phyloP scores from a whole-genome alignment of 1,140 invertebrate species.

The Trichogramma pretiosum region DNA sequence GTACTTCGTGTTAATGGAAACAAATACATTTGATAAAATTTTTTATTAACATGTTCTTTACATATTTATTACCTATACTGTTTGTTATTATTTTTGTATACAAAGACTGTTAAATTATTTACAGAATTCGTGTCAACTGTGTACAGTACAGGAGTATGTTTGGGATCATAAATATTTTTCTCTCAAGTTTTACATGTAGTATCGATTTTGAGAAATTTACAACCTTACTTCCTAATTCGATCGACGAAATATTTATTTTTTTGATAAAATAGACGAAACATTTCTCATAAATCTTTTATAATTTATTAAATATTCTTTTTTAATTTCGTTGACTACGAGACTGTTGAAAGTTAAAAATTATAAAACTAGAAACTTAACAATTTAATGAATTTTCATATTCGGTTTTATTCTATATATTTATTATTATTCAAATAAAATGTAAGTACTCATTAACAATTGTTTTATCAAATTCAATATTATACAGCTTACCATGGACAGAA shows the following conservation, averaged over 20 bases:
- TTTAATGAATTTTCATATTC: no score
- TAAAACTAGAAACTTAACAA: no score
- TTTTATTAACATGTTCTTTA: conserved; percentile 10
- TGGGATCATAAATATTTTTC: no score
- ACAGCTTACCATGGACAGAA: no score
- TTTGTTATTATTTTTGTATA: conserved; percentile 14
- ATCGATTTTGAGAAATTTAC: conserved; percentile 6
- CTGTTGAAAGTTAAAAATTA: not conserved
- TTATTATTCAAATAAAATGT: no score
- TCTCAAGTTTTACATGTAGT: conserved; percentile 1
- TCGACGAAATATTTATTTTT: conserved; percentile 1
- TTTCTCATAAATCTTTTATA: conserved; percentile 3
- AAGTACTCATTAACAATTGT: no score
- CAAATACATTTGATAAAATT: conserved; percentile 11
- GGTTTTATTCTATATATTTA: no score
- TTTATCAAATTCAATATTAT: no score
- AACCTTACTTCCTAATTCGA: conserved; percentile 8
- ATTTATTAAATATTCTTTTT: not conserved
- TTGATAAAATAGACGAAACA: conserved; percentile 15
- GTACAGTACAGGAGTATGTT: no score
- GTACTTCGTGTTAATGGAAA: conserved; percentile 15
- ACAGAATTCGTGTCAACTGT: conserved; percentile 7
- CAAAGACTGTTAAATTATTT: conserved; percentile 18
- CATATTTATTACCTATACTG: conserved; percentile 10
- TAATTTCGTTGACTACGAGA: conserved; percentile 13